Conservation (phyloP, 2,113 vertebrate genomes). For the Talpa occidentalis region DNA sequence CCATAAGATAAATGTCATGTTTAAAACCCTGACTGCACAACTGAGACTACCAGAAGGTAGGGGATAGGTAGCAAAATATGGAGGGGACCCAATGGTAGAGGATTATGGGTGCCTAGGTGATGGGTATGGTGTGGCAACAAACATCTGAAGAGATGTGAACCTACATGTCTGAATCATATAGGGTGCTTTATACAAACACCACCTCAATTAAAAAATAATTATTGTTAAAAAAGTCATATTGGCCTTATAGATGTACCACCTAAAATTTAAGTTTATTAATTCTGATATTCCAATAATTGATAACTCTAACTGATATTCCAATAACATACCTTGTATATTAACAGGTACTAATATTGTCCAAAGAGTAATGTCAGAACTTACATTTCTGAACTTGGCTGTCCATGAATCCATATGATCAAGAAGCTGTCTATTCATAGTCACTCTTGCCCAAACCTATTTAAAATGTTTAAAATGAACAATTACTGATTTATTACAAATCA, state of each 20-base stretch:
- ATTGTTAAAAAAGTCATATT: too few species aligned
- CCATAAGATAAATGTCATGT: neutral
- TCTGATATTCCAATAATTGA: neutral
- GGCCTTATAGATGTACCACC: too few species aligned
- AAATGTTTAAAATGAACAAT: constrained; percentile 54
- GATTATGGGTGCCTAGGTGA: too few species aligned
- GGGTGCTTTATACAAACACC: too few species aligned
- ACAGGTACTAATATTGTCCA: neutral
- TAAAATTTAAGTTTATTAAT: neutral
- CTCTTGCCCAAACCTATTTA: constrained; percentile 94
- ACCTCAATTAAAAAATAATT: too few species aligned
- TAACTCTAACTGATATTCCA: neutral
- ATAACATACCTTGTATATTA: neutral
- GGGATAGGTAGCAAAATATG: too few species aligned
- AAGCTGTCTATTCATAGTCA: constrained; percentile 92
- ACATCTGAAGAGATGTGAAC: too few species aligned
- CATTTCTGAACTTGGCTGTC: constrained; percentile 97
- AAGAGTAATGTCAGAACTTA: constrained; percentile 80
- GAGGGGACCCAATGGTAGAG: too few species aligned
- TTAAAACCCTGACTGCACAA: neutral
- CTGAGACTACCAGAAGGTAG: too few species aligned
- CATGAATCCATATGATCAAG: constrained; percentile 94
- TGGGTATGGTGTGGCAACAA: too few species aligned
- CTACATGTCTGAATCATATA: too few species aligned
- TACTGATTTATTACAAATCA: neutral